These are phyloP conservation scores for Equus quagga DNA, from an alignment of 2,113 vertebrate species.

Conservation along the genomic window DNA sequence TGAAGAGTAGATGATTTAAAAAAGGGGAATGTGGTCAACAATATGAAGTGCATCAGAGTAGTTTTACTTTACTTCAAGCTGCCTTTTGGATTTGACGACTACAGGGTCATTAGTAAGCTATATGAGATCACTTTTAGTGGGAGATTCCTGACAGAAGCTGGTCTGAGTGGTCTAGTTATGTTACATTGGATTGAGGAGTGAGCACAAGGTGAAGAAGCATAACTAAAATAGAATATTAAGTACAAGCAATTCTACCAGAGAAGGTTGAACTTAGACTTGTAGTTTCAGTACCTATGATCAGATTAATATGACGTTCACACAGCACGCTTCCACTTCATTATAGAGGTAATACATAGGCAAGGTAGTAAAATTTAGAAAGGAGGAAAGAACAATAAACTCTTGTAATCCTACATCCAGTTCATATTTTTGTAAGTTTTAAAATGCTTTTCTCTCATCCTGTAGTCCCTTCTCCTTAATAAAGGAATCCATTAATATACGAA, in stretches of 20 bases:
- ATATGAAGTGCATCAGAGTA: not conserved
- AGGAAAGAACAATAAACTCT: not conserved
- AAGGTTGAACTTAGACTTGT: not conserved
- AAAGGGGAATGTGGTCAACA: not conserved
- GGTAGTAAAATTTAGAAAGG: not conserved
- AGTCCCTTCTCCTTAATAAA: not conserved
- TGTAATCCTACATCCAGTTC: not conserved
- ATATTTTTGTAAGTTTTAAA: conserved; percentile 40
- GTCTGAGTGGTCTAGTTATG: not conserved
- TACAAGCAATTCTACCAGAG: not conserved
- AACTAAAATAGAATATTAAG: not conserved
- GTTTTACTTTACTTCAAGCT: not conserved
- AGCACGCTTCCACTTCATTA: not conserved
- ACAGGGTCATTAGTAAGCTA: not conserved
- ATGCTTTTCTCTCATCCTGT: not conserved
- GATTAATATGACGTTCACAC: not conserved
- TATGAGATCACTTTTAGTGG: not conserved
- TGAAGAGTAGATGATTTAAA: not conserved
- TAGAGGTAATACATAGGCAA: not conserved
- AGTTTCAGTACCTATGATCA: not conserved
- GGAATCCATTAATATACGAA: not conserved
- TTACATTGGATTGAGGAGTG: not conserved
- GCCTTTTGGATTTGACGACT: not conserved
- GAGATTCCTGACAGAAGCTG: not conserved
- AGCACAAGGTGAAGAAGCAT: not conserved